Conservation (phyloP, 2,113 vertebrate genomes). For the Cynocephalus volans region DNA sequence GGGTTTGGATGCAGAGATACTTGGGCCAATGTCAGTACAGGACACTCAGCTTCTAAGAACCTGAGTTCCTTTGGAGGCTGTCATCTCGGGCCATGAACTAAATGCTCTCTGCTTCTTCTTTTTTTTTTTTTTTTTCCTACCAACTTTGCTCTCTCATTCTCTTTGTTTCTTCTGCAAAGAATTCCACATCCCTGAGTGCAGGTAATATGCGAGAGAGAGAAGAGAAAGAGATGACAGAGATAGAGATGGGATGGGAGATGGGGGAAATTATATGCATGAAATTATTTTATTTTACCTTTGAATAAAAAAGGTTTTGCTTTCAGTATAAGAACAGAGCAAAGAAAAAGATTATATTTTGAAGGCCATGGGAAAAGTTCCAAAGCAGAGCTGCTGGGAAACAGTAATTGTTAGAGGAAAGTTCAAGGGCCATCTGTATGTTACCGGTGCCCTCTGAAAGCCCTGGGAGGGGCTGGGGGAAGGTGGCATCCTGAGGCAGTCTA, state of each 20-base stretch:
- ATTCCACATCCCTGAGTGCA: neutral
- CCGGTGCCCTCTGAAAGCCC: constrained; percentile 77
- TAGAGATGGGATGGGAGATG: too few species aligned
- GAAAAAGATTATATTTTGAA: constrained; percentile 74
- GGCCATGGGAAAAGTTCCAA: constrained; percentile 73
- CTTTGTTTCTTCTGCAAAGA: neutral
- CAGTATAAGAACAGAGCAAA: constrained; percentile 56
- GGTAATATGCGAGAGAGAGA: neutral
- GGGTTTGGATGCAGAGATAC: neutral
- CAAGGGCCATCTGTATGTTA: constrained; percentile 87
- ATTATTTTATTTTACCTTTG: neutral
- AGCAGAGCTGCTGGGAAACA: constrained; percentile 81
- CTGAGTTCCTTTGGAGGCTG: neutral
- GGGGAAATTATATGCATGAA: neutral
- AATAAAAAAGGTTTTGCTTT: constrained; percentile 50
- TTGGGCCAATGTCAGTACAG: neutral
- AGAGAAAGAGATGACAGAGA: neutral
- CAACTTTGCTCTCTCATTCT: neutral
- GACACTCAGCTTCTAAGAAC: neutral
- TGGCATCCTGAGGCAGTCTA: constrained; percentile 83
- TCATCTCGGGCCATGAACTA: neutral
- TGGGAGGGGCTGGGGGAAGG: constrained; percentile 73
- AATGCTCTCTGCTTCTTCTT: neutral
- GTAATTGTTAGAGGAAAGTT: constrained; percentile 86
- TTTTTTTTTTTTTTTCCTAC: neutral